Base-by-base conservation (phyloP, 2,888 invertebrate species). In the Argyresthia goedartella region DNA sequence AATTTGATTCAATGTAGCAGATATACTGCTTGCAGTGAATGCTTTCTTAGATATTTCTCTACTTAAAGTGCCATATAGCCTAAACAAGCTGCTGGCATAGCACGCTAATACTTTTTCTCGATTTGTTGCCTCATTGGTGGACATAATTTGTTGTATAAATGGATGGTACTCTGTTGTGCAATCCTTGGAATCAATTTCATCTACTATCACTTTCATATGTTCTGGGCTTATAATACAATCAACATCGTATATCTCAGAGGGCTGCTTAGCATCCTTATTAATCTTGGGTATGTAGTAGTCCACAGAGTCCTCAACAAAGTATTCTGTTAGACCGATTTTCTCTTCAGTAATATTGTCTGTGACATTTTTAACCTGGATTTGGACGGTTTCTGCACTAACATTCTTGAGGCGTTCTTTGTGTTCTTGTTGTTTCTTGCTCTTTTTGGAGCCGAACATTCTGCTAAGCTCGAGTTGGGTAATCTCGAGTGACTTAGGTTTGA, bases 391-490 rank as follows among this genome's bases (percentile, higher is more conserved):
- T 0, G 89, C 77, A 55, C 91, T 88, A 0, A 90, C 71, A 25
- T 25, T 25, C 64, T 89, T 88, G 50, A 91, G 65, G 63, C 86
- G 87, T 62, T 91, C 90, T 0, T 66, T 69, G n/a, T 90, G 90
- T 59, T 91, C 91, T 54, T 89, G 88, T 49, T 71, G 70, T 58
- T 90, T 71, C 63, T 89, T 91, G 0, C 79, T 77, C 61, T 82
- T 89, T 57, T 92, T 91, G 0, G 91, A 91, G 1, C 91, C 91
- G 62, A 92, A 92, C 57, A 90, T 86, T 60, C 89, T 89, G 48
- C 89, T 89, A 0, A 92, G 68, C 51, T 85, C 85, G 16, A 79
- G 61, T 45, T 66, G 60, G 15, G 73, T 79, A 0, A 69, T 73
- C 14, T 84, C 76, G 0, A 67, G 51, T 0, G 59, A 35, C 8